Base-by-base conservation (phyloP, 2,888 invertebrate genomes). In the Furcula furcula region DNA sequence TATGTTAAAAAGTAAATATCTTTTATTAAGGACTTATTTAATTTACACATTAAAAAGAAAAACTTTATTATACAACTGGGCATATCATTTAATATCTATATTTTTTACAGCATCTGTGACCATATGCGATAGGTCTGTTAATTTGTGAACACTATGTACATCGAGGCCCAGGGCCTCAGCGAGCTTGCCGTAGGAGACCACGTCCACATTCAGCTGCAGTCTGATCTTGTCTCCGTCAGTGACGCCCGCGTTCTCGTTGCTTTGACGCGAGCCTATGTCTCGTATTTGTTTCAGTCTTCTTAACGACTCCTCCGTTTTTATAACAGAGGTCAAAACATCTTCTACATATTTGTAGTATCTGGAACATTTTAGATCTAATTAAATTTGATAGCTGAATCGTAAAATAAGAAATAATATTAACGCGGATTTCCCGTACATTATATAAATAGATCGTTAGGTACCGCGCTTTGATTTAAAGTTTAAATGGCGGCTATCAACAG, bases 181-280 rank as follows among this genome's bases (percentile, higher is more conserved):
- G 66, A 92, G 91, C 49, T 90, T 84, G 9, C 92, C 91, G 76
- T 95, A 98, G 46, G 92, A 91, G 25, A 91, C 90, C 1, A 97
- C 95, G 82, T 98, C 98, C 11, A 97, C 92, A 54, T 94, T 93
- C 18, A 98, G 90, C 74, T 98, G 98, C 37, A 95, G 90, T 26
- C 98, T 91, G 67, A 98, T 98, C 85, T 98, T 99, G 70, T 97
- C 97, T 70, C 98, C 98, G 69, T 98, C 98, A 14, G 92, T 93
- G 46, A 93, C 84, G n/a, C 92, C 92, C 27, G 89, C 90, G 46
- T 71, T 84, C 43, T 91, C 92, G 36, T 72, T 83, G 34, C 78
- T 79, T 72, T 76, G 81, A 15, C 71, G 72, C 39, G 76, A 64
- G 28, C 71, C 65, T 65, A 90, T 90, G 39, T 94, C 94, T 45